Evolutionary conservation across 2,113 vertebrate genomes (phyloP), one percentile per base, ranked within the genome.

Genomic region (Martes martes): DNA sequence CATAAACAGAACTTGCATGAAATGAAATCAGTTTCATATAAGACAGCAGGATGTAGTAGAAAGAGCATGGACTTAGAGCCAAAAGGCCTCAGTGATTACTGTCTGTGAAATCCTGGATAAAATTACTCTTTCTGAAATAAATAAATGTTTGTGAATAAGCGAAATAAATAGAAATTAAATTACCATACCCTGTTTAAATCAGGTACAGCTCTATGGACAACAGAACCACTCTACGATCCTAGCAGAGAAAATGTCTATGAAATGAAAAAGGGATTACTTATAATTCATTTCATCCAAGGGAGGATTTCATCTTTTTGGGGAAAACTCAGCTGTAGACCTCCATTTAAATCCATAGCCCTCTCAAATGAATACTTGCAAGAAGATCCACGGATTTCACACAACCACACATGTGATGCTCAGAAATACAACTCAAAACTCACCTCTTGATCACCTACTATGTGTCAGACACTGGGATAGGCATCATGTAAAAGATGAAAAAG

Each of bases 51-150:
- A 82, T 87, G 11, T 71, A 82, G 39, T 26, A 80, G 61, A 89
- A 91, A 97, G 50, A 90, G 59, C 45, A 92, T 47, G 33, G 47
- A 82, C 42, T 79, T 67, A 61, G 31, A 63, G 55, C 9, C 36
- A 67, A 50, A 73, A 76, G 57, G 73, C 42, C 9, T 61, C 57
- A 36, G 52, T 47, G 21, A 90, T 47, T 89, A 91, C 50, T 87
- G 45, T 86, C 89, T 93, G 63, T 95, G 93, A 98, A 98, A 97
- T 93, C 42, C 50, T 80, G 33, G 36, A 11, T 89, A 96, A 78
- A 93, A 94, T 93, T 71, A 79, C 39, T 74, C 45, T 89, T 65
- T 96, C 31, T 73, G 74, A 97, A 94, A 98, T 86, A 98, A 95
- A 96, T 59, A 97, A 94, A 89, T 95, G 50, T 67, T 95, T 74